These are phyloP conservation scores for Melangyna quadrimaculata DNA, from an alignment of 2,888 invertebrate species.

Conservation along the genomic window DNA sequence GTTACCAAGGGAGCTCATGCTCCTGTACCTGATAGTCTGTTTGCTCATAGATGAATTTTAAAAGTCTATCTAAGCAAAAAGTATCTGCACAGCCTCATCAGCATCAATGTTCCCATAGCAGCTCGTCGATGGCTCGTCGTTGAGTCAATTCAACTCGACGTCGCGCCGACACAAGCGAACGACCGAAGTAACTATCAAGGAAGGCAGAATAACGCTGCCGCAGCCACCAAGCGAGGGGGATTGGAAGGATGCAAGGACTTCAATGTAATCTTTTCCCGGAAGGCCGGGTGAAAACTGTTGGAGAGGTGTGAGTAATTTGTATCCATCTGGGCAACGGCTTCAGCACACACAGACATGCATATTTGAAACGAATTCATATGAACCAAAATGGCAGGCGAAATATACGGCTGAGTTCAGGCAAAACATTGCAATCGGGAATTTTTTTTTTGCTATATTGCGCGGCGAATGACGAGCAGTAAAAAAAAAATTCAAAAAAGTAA, in stretches of 20 bases:
- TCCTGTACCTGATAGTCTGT: not conserved
- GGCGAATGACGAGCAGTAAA: constrained; percentile 36
- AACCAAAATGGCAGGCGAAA: constrained; percentile 42
- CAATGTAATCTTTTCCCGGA: constrained; percentile 66
- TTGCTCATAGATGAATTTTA: constrained; percentile 64
- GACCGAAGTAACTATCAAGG: constrained; percentile 3
- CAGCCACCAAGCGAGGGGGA: not conserved
- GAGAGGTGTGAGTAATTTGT: constrained; percentile 48
- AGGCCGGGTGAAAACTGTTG: constrained; percentile 25
- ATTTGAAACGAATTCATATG: constrained; percentile 51
- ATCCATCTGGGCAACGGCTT: constrained; percentile 58
- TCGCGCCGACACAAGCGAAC: not conserved
- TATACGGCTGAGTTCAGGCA: constrained; percentile 15
- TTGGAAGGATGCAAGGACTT: constrained; percentile 25
- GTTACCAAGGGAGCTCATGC: not conserved
- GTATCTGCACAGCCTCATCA: constrained; percentile 56
- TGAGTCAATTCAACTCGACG: not conserved
- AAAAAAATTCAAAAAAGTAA: constrained; percentile 15
- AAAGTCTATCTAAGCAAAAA: constrained; percentile 68
- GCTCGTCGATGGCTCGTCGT: constrained; percentile 12
- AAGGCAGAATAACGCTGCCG: not conserved
- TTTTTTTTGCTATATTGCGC: constrained; percentile 27
- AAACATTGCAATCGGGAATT: constrained; percentile 51
- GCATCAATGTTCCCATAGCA: constrained; percentile 39
- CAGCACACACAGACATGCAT: constrained; percentile 50